These are phyloP conservation scores for Hystrix cristata DNA, from an alignment of 2,113 vertebrate species.

Conservation along the genomic window DNA sequence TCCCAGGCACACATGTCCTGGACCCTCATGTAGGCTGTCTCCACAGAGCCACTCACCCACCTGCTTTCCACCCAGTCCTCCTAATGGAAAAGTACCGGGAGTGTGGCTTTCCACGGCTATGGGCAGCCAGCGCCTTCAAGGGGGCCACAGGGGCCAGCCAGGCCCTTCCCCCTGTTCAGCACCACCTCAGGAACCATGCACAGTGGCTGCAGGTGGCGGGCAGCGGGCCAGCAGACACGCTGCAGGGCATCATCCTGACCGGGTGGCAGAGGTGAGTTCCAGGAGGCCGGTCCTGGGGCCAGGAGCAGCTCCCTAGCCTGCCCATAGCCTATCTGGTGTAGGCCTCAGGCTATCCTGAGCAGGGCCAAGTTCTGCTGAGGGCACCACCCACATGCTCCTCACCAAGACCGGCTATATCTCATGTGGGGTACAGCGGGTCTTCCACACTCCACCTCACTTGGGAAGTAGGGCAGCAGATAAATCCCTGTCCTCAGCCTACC, in stretches of 20 bases:
- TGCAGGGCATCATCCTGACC: conserved; percentile 94
- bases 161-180: conserved; percentile 90
- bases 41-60: neutral
- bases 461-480: neutral
- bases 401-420: neutral
- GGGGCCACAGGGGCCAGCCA: conserved; percentile 94
- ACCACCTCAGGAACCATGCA: conserved; percentile 94
- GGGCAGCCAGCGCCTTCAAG: conserved; percentile 98
- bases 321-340: neutral
- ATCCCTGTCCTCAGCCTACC: neutral
- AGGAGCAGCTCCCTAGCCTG: accelerated
- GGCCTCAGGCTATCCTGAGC: neutral
- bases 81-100: conserved; percentile 93
- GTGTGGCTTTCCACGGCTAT: conserved; percentile 93
- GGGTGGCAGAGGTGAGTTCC: conserved; percentile 97
- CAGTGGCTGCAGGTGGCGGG: conserved; percentile 94
- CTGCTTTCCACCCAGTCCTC: conserved; percentile 85
- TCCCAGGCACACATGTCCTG: accelerated
- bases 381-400: neutral
- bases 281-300: neutral
- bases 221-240: conserved; percentile 76
- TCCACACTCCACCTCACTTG: neutral
- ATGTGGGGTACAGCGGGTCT: accelerated
- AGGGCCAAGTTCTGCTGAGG: neutral
- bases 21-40: neutral